Conservation (phyloP, 1,140 invertebrate genomes). For the Batillaria attramentaria region DNA sequence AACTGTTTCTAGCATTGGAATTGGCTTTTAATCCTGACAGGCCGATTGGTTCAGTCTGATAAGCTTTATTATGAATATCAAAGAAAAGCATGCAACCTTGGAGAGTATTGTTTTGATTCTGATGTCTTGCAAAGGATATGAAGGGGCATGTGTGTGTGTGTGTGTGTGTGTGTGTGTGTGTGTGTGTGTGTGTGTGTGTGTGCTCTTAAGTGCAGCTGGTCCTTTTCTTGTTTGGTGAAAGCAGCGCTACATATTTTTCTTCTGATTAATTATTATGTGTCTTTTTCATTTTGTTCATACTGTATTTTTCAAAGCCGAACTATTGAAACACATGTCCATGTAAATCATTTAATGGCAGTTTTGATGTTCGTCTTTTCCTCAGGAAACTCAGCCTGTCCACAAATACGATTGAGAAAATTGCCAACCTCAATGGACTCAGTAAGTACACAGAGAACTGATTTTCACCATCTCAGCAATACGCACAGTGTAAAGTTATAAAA, state of each 20-base stretch:
- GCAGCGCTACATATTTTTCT: too few relatives aligned
- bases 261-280: too few relatives aligned
- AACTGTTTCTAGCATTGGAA: background rate
- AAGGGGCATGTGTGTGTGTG: background rate
- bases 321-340: background rate
- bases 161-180: constrained; percentile 23
- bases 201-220: too few relatives aligned
- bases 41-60: too few relatives aligned
- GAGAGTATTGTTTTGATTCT: too few relatives aligned
- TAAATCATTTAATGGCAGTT: background rate
- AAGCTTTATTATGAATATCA: background rate
- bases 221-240: too few relatives aligned
- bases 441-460: constrained; percentile 44
- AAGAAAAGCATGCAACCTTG: background rate
- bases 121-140: too few relatives aligned
- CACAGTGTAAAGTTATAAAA: background rate
- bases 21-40: background rate
- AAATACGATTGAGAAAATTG: constrained; percentile 93
- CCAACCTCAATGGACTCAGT: constrained; percentile 82
- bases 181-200: background rate
- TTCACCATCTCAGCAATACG: background rate
- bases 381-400: constrained; percentile 80
- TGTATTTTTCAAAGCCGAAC: too few relatives aligned
- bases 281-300: too few relatives aligned
- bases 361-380: too few relatives aligned